phyloP scores from a whole-genome alignment of 53 echinoderm and acorn worm genomes.

The Crossaster papposus region DNA sequence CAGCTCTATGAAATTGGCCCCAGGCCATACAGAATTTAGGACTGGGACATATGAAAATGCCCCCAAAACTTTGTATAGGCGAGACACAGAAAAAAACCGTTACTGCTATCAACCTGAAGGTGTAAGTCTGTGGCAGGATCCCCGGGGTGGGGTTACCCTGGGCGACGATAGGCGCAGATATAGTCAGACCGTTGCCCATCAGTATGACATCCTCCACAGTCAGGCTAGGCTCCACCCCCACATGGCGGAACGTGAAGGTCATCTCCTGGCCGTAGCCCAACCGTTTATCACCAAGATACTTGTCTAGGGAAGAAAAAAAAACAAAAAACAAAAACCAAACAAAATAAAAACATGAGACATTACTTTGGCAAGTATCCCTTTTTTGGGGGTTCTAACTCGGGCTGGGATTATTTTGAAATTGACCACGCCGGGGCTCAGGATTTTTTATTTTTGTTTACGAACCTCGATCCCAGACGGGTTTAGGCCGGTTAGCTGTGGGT shows the following conservation, averaged over 20 bases:
- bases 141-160: conserved; percentile 83
- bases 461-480: no score
- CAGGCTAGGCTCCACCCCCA: conserved; percentile 70
- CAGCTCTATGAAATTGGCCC: no score
- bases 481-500: no score
- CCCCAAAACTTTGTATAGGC: no score
- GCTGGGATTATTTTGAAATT: no score
- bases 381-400: no score
- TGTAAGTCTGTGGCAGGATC: conserved; percentile 64
- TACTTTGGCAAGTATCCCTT: no score
- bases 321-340: not conserved
- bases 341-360: no score
- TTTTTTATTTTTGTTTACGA: no score
- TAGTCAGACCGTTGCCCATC: conserved; percentile 73
- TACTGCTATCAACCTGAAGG: conserved; percentile 74
- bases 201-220: conserved; percentile 81
- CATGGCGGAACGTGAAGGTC: conserved; percentile 81
- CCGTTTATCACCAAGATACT: conserved; percentile 79
- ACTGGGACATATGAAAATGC: no score
- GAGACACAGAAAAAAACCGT: not conserved
- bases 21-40: no score
- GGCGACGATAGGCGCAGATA: conserved; percentile 85
- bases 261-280: conserved; percentile 84
- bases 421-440: no score
- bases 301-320: conserved; percentile 65